A percentile compares a stretch with the other conserved stretches of the same genome.
phyloP scores from a whole-genome alignment of 1,140 invertebrate genomes.

The Drosophila gunungcola region DNA sequence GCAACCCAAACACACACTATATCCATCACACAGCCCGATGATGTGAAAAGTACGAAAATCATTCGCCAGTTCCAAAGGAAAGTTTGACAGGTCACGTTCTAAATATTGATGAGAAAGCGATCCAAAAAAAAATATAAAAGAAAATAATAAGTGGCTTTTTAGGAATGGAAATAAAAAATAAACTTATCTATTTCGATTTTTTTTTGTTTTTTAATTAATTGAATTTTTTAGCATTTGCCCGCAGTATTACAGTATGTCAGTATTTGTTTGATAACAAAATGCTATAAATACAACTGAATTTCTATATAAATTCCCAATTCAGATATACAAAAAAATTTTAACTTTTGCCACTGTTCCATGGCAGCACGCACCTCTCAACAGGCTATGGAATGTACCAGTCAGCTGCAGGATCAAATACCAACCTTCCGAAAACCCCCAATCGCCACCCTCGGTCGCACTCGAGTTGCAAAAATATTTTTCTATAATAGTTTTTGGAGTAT shows the following conservation, averaged over 20 bases:
- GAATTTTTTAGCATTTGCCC: too few species aligned
- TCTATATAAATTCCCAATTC: too few species aligned
- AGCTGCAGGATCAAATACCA: constrained; percentile 16
- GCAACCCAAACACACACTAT: constrained; percentile 25
- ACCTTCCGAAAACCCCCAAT: background rate
- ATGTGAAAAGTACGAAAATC: constrained; percentile 41
- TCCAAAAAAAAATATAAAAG: background rate
- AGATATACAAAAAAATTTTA: background rate
- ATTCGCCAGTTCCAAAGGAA: constrained; percentile 35
- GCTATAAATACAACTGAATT: too few species aligned
- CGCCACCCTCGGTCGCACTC: constrained; percentile 18
- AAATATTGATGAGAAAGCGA: background rate
- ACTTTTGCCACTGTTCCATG: constrained; percentile 26
- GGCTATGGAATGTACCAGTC: constrained; percentile 63
- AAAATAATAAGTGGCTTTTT: background rate
- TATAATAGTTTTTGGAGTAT: constrained; percentile 82
- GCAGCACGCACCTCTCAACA: constrained; percentile 46
- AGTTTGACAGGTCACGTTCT: constrained; percentile 30
- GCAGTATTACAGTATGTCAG: too few species aligned
- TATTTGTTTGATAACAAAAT: too few species aligned
- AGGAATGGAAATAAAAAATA: background rate
- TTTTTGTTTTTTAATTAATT: too few species aligned
- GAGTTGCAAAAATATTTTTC: constrained; percentile 74
- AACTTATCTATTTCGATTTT: background rate
- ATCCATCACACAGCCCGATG: background rate